Evolutionary conservation across 2,888 invertebrate genomes (phyloP).

Genomic region (Toxonevra muliebris): DNA sequence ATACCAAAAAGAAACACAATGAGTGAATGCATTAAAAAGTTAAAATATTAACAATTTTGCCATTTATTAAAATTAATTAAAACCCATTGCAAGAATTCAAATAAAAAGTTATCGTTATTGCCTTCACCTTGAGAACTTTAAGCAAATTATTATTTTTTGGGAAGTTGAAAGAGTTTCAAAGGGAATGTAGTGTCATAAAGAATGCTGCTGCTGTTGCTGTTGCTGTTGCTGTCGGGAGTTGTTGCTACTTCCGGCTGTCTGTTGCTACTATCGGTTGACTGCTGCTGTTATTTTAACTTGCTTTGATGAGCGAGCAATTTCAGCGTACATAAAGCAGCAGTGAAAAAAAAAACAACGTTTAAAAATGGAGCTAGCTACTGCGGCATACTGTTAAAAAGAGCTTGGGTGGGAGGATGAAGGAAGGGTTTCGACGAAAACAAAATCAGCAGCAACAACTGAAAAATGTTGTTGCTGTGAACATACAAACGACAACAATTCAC

Average conservation of each 20-base stretch:
- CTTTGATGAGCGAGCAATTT: conserved; percentile 23
- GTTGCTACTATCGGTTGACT: too few species aligned
- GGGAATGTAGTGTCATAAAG: too few species aligned
- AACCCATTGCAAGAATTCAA: conserved; percentile 36
- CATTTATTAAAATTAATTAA: conserved; percentile 42
- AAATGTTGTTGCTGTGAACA: not conserved
- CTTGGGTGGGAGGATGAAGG: not conserved
- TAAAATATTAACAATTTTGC: not conserved
- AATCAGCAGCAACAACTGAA: not conserved
- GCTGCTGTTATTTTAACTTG: conserved; percentile 18
- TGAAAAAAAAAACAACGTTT: not conserved
- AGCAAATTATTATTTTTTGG: conserved; percentile 17
- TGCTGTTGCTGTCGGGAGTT: too few species aligned
- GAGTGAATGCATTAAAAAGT: too few species aligned
- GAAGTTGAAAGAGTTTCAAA: too few species aligned
- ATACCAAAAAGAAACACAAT: too few species aligned
- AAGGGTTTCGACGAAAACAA: not conserved
- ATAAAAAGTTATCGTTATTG: conserved; percentile 35
- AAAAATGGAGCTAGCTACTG: not conserved
- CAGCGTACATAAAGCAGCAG: conserved; percentile 6
- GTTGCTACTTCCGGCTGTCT: not conserved
- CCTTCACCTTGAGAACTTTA: conserved; percentile 28
- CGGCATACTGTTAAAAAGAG: not conserved
- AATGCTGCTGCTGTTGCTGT: not conserved
- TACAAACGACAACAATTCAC: not conserved